A percentile compares a stretch with the other conserved stretches of the same genome.
phyloP scores from a whole-genome alignment of 2,797 vertebrate genomes.

The Rhinophrynus dorsalis region DNA sequence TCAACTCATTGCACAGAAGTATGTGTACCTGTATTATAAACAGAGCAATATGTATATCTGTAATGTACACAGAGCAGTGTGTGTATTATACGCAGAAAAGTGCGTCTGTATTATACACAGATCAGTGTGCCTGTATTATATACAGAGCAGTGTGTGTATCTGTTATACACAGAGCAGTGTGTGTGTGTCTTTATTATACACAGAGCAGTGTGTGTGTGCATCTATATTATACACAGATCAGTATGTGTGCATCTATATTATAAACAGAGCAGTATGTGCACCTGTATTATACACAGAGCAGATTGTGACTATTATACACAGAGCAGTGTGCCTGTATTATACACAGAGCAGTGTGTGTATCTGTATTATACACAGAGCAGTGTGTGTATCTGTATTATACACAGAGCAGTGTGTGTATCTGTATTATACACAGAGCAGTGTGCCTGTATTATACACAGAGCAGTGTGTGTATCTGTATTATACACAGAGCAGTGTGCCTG shows the following conservation, averaged over 20 bases:
- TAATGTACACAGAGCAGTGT: background rate
- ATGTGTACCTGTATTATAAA: background rate
- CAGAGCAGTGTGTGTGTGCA: background rate
- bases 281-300: slow-evolving; percentile 9
- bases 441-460: slow-evolving; percentile 1
- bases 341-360: background rate
- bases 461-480: slow-evolving; percentile 2
- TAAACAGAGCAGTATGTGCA: background rate
- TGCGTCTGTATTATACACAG: background rate
- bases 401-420: background rate
- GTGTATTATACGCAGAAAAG: background rate
- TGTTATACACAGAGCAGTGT: background rate
- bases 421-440: background rate
- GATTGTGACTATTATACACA: background rate
- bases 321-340: slow-evolving; percentile 1
- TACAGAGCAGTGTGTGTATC: background rate
- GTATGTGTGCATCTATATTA: background rate
- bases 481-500: background rate
- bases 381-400: background rate
- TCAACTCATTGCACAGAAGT: background rate
- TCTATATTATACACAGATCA: slow-evolving; percentile 3
- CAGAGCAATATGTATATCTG: background rate
- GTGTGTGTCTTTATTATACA: background rate
- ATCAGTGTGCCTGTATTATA: background rate
- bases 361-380: background rate